Evolutionary conservation across 23 tunicate species (phyloP).

Genomic region (Trididemnum miniatum): DNA sequence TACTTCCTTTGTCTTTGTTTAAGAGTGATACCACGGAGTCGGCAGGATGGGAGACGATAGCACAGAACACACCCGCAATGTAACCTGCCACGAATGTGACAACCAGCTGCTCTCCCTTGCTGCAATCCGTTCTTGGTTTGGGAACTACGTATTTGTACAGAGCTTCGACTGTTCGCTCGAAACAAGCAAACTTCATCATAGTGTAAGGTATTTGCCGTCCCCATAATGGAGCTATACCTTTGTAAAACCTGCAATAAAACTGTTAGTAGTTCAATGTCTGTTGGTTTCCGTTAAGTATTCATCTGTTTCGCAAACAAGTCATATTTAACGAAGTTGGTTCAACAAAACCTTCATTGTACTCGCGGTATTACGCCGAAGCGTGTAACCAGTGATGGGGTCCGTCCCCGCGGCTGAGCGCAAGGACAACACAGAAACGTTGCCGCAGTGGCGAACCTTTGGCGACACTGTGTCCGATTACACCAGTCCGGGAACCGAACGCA

Average conservation of each 20-base stretch:
- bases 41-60: conserved; percentile 93
- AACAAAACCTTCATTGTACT: too few relatives aligned
- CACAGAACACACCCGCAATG: conserved; percentile 97
- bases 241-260: conserved; percentile 83
- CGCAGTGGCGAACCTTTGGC: too few relatives aligned
- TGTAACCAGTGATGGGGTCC: too few relatives aligned
- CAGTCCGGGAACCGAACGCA: too few relatives aligned
- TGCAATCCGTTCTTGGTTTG: conserved; percentile 84
- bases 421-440: too few relatives aligned
- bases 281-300: too few relatives aligned
- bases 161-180: conserved; percentile 94
- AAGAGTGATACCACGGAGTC: conserved; percentile 89
- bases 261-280: too few relatives aligned
- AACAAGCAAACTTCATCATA: conserved; percentile 99
- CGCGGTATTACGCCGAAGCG: too few relatives aligned
- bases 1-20: conserved; percentile 76
- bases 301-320: too few relatives aligned
- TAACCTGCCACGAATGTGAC: conserved; percentile 97
- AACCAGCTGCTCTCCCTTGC: conserved; percentile 72
- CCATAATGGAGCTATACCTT: conserved; percentile 89
- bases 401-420: too few relatives aligned
- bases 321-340: too few relatives aligned
- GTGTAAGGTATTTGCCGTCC: conserved; percentile 94
- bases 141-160: conserved; percentile 78
- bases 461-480: too few relatives aligned